Percentiles rank a stretch among this genome's conserved stretches.
phyloP scores from a whole-genome alignment of 64 coral and sea anemone genomes.

The Stichodactyla mertensii region DNA sequence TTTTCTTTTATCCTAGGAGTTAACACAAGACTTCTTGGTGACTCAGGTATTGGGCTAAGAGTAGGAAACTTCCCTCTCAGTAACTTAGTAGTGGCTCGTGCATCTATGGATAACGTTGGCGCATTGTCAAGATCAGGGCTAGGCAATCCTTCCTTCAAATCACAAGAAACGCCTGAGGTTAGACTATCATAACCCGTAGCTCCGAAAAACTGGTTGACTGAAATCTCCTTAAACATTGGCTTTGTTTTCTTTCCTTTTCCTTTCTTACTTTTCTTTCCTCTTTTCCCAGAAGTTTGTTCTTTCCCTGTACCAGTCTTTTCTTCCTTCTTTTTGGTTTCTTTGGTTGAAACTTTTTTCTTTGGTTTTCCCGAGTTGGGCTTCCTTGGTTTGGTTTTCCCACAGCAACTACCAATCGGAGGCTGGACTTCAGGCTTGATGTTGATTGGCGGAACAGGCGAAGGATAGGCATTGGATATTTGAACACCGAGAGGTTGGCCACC shows the following conservation, averaged over 20 bases:
- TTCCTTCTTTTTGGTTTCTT: not conserved
- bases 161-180: not conserved
- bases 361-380: not conserved
- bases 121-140: conserved; percentile 19
- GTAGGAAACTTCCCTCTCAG: conserved; percentile 34
- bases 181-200: not conserved
- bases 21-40: not conserved
- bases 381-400: not conserved
- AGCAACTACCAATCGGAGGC: conserved; percentile 13
- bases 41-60: conserved; percentile 84
- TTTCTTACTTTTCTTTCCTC: conserved; percentile 44
- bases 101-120: conserved; percentile 49
- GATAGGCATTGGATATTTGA: conserved; percentile 41
- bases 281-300: conserved; percentile 4
- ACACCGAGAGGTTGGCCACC: not conserved
- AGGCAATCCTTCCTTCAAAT: conserved; percentile 23
- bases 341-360: not conserved
- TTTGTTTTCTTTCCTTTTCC: conserved; percentile 19
- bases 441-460: conserved; percentile 41
- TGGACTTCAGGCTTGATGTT: conserved; percentile 29
- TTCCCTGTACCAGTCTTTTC: not conserved
- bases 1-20: not conserved
- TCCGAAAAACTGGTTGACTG: conserved; percentile 7
- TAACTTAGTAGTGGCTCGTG: conserved; percentile 22
- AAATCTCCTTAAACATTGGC: conserved; percentile 15